Percentiles rank a stretch among this genome's conserved stretches.
Evolutionary conservation across 2,888 invertebrate species (phyloP).

Genomic region (Drosophila multiciliata): DNA sequence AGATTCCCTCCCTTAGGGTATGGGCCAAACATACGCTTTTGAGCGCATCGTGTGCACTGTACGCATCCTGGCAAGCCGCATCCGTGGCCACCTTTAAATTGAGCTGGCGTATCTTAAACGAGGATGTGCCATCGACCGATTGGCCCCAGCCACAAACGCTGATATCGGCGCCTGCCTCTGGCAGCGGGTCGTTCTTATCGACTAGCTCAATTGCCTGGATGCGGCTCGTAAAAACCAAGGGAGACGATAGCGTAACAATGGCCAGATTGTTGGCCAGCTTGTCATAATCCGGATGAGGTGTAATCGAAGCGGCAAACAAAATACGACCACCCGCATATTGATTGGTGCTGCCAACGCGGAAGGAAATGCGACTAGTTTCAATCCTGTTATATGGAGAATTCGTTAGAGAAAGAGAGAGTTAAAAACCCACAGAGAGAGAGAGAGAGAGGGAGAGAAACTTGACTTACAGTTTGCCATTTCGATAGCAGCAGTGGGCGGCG

Average conservation of each 20-base stretch:
- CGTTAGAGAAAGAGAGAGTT: conserved; percentile 1
- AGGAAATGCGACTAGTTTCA: conserved; percentile 54
- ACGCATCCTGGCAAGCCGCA: conserved; percentile 66
- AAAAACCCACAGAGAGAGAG: no score
- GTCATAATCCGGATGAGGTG: conserved; percentile 69
- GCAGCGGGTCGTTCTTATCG: conserved; percentile 32
- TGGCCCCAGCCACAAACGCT: conserved; percentile 83
- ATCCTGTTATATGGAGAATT: conserved; percentile 10
- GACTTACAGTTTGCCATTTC: conserved; percentile 64
- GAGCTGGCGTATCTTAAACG: conserved; percentile 71
- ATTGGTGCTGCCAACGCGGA: conserved; percentile 83
- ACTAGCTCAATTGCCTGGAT: conserved; percentile 70
- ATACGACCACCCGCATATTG: conserved; percentile 80
- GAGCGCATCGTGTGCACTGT: conserved; percentile 44
- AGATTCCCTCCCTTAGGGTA: conserved; percentile 74
- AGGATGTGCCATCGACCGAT: conserved; percentile 51
- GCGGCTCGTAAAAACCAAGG: conserved; percentile 61
- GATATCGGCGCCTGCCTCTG: conserved; percentile 61
- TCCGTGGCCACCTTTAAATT: conserved; percentile 55
- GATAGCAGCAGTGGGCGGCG: conserved; percentile 81
- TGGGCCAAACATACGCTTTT: conserved; percentile 78
- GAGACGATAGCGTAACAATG: conserved; percentile 64
- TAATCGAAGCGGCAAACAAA: conserved; percentile 55
- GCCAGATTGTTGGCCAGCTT: conserved; percentile 78
- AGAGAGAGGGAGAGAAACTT: background rate